Base-by-base conservation (phyloP, 2,888 invertebrate species). In the Drosophila melanosoma region DNA sequence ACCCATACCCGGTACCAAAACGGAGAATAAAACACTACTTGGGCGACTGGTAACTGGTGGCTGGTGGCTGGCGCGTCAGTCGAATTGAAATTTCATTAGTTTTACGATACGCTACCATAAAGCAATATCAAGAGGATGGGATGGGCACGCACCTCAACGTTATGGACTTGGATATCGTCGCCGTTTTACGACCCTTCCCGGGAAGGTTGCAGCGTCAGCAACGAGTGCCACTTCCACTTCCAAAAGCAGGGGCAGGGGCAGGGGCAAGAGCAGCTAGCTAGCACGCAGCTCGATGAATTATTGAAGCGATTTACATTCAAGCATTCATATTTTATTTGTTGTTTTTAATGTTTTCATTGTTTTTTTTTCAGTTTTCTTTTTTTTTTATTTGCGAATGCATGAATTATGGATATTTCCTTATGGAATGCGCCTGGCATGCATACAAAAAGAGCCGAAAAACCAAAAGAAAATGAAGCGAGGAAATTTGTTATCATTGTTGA, bases 11-110 rank as follows among this genome's bases (percentile, higher is more conserved):
- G 45, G 17, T 8, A 8, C 45, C 8, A 45, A 45, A 15, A 23
- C 23, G 4, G 4, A 8, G 23, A 23, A 45, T 23, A 45, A 45
- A 23, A 45, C 45, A 23, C 45, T 45, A 45, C 61, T 52, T 45
- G 63, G 54, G 66, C 54, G 56, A 59, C 26, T 29, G 51, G n/a
- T 17, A 10, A n/a, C 17, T 49, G 10, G 17, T 49, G 71, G 69
- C 42, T 49, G 59, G 40, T 51, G 29, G 45, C 66, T 74, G 89
- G 72, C 89, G 90, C 87, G 87, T 72, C 90, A 67, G 67, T 61
- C 73, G 87, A 87, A 90, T 90, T 81, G 89, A 87, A 87, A 87
- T 87, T 87, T 89, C 89, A 89, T 87, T 87, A 89, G 82, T 87
- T 87, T 87, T 83, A 87, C 87, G 89, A 83, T 82, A 69, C 74